A percentile compares a stretch with the other conserved stretches of the same genome.
phyloP scores from a whole-genome alignment of 2,888 invertebrate species.

The Stratiomys singularior region DNA sequence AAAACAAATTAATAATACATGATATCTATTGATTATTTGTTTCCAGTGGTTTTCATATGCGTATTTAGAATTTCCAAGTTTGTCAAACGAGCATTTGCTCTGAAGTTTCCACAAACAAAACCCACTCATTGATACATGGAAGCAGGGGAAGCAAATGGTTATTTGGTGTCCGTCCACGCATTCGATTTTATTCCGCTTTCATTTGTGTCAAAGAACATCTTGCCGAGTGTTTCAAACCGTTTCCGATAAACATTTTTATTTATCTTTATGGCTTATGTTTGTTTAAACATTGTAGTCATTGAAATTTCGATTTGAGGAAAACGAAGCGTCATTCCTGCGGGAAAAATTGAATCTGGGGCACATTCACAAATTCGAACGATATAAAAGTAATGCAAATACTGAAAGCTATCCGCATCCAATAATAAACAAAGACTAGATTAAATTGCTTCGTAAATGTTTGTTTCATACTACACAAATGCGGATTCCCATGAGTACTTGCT shows the following conservation, averaged over 20 bases:
- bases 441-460: constrained; percentile 30
- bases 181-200: no score
- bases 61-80: no score
- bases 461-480: not conserved
- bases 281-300: not conserved
- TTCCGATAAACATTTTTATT: not conserved
- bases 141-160: no score
- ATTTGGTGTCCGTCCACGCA: no score
- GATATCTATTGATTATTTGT: no score
- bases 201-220: no score
- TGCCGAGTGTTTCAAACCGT: no score
- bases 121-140: no score
- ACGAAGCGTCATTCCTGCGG: not conserved
- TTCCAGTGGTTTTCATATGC: no score
- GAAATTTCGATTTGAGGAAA: not conserved
- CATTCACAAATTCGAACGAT: not conserved
- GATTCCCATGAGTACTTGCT: not conserved
- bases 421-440: constrained; percentile 23
- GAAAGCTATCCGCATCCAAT: constrained; percentile 5
- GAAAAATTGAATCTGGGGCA: not conserved
- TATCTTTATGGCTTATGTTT: not conserved
- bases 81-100: no score
- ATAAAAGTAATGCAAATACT: constrained; percentile 7
- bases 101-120: no score
- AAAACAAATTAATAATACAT: no score